Conservation (phyloP, 2,888 invertebrate species). For the Nesidiocoris tenuis region DNA sequence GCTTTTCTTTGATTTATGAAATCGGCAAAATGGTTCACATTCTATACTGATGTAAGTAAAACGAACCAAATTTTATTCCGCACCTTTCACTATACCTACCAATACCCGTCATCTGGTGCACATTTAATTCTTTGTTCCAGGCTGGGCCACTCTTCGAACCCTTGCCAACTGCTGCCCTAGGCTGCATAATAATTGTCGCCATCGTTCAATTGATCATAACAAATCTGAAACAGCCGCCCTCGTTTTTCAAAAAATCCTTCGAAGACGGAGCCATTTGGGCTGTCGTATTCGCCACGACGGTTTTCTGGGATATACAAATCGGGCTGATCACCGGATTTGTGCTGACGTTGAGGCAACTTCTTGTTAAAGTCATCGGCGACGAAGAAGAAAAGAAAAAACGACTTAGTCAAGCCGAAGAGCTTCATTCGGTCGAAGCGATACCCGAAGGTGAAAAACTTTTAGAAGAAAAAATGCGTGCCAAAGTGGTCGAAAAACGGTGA, state of each 20-base stretch:
- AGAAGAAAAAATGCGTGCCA: not conserved
- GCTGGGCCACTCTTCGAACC: constrained; percentile 44
- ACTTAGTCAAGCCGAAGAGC: constrained; percentile 1
- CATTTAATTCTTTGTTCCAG: constrained; percentile 18
- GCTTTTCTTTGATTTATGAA: not conserved
- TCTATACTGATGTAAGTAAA: too few relatives aligned
- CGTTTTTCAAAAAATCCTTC: constrained; percentile 25
- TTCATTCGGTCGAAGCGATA: not conserved
- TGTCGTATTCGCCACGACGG: constrained; percentile 33
- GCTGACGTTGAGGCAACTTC: constrained; percentile 42
- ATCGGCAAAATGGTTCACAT: too few relatives aligned
- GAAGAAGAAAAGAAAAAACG: constrained; percentile 19
- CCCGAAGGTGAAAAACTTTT: constrained; percentile 14
- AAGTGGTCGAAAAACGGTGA: not conserved
- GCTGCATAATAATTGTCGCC: constrained; percentile 45
- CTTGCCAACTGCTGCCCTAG: constrained; percentile 42
- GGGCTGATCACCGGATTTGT: constrained; percentile 44
- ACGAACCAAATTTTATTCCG: too few relatives aligned
- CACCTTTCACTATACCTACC: too few relatives aligned
- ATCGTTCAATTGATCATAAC: constrained; percentile 42
- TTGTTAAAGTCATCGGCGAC: constrained; percentile 41
- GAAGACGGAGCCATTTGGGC: constrained; percentile 42
- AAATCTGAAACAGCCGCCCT: constrained; percentile 32
- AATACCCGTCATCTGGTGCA: not conserved
- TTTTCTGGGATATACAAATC: constrained; percentile 38